phyloP scores from a whole-genome alignment of 1,140 invertebrate species.

The Ptiloglossa arizonensis region DNA sequence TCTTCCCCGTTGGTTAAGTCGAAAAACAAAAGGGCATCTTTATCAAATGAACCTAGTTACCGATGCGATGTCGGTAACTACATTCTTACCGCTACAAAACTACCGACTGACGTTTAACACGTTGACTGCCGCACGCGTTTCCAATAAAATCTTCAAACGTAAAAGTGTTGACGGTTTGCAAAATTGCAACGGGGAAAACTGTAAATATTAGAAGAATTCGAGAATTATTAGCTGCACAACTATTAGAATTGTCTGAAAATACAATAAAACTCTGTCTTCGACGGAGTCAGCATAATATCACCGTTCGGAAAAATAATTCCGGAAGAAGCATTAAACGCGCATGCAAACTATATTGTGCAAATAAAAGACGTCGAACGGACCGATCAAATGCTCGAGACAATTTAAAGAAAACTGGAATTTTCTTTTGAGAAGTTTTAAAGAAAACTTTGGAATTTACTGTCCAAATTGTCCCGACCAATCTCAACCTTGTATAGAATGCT shows the following conservation, averaged over 20 bases:
- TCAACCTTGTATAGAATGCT: conserved; percentile 16
- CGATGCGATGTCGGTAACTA: no score
- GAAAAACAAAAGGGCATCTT: no score
- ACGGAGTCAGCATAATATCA: conserved; percentile 32
- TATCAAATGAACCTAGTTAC: no score
- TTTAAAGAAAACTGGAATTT: no score
- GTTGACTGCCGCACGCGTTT: no score
- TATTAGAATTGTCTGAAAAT: conserved; percentile 37
- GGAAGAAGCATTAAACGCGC: conserved; percentile 27
- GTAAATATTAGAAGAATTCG: conserved; percentile 49
- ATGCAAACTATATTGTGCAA: conserved; percentile 23
- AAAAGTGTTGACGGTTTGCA: conserved; percentile 62
- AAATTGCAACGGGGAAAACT: conserved; percentile 43
- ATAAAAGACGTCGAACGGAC: conserved; percentile 23
- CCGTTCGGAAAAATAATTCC: conserved; percentile 38
- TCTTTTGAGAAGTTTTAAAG: no score
- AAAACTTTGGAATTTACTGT: no score
- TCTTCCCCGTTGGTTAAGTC: no score
- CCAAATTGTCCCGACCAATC: conserved; percentile 17
- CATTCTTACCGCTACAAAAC: no score
- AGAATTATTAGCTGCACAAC: conserved; percentile 38
- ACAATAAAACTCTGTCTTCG: conserved; percentile 10
- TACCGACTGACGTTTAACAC: no score
- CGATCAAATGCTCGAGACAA: no score
- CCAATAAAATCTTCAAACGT: no score